A percentile compares a stretch with the other conserved stretches of the same genome.
phyloP scores from a whole-genome alignment of 2,797 vertebrate genomes.

The Urocyon cinereoargenteus region DNA sequence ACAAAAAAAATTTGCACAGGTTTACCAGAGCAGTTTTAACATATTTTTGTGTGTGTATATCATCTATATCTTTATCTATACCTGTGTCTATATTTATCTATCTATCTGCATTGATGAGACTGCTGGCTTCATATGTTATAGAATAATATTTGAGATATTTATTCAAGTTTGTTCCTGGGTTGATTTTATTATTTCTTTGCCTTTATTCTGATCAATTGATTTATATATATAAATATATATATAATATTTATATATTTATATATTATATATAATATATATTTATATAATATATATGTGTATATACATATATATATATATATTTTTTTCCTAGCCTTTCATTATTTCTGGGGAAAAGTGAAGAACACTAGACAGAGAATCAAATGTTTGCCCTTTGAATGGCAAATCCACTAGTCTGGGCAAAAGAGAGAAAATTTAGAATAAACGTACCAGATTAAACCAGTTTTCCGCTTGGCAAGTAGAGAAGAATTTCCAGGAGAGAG shows the following conservation, averaged over 20 bases:
- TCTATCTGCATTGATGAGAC: background rate
- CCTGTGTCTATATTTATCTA: background rate
- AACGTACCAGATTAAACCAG: background rate
- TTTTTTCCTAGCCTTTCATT: background rate
- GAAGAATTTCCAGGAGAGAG: background rate
- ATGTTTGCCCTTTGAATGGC: background rate
- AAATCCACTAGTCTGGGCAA: background rate
- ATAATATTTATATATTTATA: background rate
- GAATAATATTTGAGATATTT: constrained; percentile 17
- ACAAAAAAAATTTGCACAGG: background rate
- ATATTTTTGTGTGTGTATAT: background rate
- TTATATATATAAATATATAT: background rate
- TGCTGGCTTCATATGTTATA: background rate
- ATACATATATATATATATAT: background rate
- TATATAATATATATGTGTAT: background rate
- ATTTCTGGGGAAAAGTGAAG: background rate
- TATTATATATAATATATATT: background rate
- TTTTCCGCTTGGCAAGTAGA: background rate
- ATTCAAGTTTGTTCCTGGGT: constrained; percentile 2
- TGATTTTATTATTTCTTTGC: constrained; percentile 14
- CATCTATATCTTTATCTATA: background rate
- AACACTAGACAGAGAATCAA: background rate
- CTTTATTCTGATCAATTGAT: background rate
- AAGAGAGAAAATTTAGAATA: constrained; percentile 35
- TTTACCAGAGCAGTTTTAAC: background rate